Conservation (phyloP, 2,888 invertebrate genomes). For the Craniophora ligustri region DNA sequence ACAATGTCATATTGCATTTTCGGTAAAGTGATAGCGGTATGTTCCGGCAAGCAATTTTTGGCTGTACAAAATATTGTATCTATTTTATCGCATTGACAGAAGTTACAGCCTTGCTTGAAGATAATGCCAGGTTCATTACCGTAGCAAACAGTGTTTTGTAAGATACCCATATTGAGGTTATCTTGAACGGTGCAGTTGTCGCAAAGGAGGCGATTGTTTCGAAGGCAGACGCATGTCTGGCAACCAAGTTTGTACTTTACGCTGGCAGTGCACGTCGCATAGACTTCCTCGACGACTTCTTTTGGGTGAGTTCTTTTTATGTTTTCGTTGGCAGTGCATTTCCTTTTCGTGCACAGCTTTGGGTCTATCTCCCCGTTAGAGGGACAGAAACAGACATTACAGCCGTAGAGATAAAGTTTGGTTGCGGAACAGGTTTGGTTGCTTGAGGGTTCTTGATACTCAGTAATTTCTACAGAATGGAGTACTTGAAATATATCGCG, state of each 20-base stretch:
- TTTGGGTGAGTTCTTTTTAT: slow-evolving; percentile 41
- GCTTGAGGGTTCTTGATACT: slow-evolving; percentile 34
- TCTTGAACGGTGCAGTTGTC: slow-evolving; percentile 67
- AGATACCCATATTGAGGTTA: neutral
- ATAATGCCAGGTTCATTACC: slow-evolving; percentile 61
- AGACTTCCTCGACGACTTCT: slow-evolving; percentile 60
- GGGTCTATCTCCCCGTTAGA: slow-evolving; percentile 61
- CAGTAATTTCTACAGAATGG: slow-evolving; percentile 64
- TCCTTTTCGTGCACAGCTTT: slow-evolving; percentile 67
- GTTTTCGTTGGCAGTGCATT: slow-evolving; percentile 64
- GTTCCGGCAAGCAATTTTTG: slow-evolving; percentile 66
- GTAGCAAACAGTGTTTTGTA: slow-evolving; percentile 45
- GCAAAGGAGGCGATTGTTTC: slow-evolving; percentile 82
- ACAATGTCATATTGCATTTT: slow-evolving; percentile 14
- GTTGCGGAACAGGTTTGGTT: slow-evolving; percentile 64
- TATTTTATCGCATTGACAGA: slow-evolving; percentile 82
- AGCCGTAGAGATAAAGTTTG: slow-evolving; percentile 72
- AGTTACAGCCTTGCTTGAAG: slow-evolving; percentile 85
- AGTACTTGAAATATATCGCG: slow-evolving; percentile 74
- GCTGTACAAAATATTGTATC: slow-evolving; percentile 79
- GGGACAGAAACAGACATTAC: slow-evolving; percentile 78
- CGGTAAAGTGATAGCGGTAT: slow-evolving; percentile 26
- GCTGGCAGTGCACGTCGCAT: slow-evolving; percentile 74
- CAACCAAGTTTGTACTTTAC: slow-evolving; percentile 83
- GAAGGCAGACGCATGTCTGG: slow-evolving; percentile 83